phyloP scores from a whole-genome alignment of 1,140 invertebrate genomes.

The Venustaconcha ellipsiformis region DNA sequence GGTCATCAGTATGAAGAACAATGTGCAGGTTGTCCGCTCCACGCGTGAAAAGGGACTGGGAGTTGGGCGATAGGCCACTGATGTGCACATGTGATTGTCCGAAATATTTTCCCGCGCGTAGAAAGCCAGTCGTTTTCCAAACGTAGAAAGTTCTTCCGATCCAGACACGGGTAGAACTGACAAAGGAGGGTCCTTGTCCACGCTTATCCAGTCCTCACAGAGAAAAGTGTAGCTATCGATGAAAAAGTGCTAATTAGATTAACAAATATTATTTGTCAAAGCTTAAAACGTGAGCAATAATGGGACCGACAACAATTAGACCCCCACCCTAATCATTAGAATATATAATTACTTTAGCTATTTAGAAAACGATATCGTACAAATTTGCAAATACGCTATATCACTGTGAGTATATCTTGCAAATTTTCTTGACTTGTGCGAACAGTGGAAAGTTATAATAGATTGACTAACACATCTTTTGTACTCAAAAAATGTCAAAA shows the following conservation, averaged over 20 bases:
- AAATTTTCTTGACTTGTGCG: no score
- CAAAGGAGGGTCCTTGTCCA: conserved; percentile 55
- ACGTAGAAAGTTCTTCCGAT: conserved; percentile 60
- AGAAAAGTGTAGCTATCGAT: conserved; percentile 58
- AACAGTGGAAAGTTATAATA: no score
- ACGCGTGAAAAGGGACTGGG: conserved; percentile 64
- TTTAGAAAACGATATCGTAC: no score
- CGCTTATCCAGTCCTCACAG: conserved; percentile 61
- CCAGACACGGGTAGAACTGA: conserved; percentile 56
- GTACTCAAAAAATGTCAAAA: no score
- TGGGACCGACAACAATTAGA: no score
- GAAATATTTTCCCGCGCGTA: conserved; percentile 62
- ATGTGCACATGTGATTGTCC: conserved; percentile 68
- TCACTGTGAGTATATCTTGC: no score
- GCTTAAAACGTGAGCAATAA: no score
- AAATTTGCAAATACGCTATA: no score
- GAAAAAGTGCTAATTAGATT: neutral
- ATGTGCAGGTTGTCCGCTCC: conserved; percentile 63
- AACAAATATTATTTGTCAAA: no score
- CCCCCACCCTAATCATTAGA: no score
- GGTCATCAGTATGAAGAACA: conserved; percentile 62
- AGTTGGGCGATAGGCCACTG: conserved; percentile 58
- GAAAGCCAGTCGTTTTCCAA: conserved; percentile 63
- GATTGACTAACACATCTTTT: no score
- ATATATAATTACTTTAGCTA: no score